A percentile compares a stretch with the other conserved stretches of the same genome.
phyloP scores from a whole-genome alignment of 1,140 invertebrate species.

The Dinoponera quadriceps region DNA sequence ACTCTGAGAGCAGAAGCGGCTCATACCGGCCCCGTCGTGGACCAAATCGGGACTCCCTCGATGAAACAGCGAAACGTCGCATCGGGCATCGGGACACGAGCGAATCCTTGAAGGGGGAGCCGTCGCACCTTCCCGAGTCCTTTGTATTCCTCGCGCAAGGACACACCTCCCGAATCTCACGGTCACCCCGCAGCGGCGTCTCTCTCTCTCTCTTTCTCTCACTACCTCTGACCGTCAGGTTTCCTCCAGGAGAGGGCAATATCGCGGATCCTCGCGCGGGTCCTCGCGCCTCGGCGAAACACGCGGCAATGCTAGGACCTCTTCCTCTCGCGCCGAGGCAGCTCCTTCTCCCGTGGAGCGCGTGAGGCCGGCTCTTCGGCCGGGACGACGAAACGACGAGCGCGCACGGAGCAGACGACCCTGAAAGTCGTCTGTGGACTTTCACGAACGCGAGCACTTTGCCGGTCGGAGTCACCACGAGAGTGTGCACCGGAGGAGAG shows the following conservation, averaged over 20 bases:
- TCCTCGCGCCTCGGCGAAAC: constrained; percentile 29
- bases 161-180: constrained; percentile 23
- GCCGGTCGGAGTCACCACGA: constrained; percentile 74
- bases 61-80: background rate
- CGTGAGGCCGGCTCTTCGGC: constrained; percentile 67
- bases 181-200: background rate
- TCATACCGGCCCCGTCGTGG: background rate
- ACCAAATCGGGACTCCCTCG: background rate
- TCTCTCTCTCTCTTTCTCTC: constrained; percentile 6
- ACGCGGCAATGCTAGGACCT: constrained; percentile 24
- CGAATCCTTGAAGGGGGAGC: background rate
- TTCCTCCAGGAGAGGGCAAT: constrained; percentile 16
- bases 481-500: constrained; percentile 73
- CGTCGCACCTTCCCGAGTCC: constrained; percentile 12
- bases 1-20: background rate
- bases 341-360: constrained; percentile 57
- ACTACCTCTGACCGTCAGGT: background rate
- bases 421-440: constrained; percentile 83
- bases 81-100: background rate
- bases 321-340: constrained; percentile 56
- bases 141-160: constrained; percentile 15
- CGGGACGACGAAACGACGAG: constrained; percentile 63
- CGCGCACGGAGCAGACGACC: constrained; percentile 79
- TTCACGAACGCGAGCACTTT: constrained; percentile 83
- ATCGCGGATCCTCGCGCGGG: constrained; percentile 2